Conservation (phyloP, 2,797 vertebrate genomes). For the Hirundo rustica region DNA sequence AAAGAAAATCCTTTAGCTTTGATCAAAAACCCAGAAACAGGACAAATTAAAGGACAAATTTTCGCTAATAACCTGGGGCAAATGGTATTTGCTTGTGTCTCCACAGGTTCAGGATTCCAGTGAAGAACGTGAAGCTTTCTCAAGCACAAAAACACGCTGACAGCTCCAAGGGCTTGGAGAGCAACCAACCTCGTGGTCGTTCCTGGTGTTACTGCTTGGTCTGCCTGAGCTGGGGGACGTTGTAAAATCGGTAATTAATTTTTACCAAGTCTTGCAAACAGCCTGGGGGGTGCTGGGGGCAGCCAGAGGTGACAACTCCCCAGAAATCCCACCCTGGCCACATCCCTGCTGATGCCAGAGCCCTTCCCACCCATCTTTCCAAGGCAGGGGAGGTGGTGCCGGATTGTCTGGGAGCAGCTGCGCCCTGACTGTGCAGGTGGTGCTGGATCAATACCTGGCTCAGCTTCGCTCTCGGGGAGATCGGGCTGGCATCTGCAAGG, state of each 20-base stretch:
- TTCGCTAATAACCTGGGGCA: background rate
- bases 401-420: background rate
- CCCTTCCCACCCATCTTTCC: background rate
- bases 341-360: background rate
- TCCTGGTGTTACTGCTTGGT: background rate
- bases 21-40: background rate
- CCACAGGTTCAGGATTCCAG: background rate
- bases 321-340: background rate
- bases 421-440: background rate
- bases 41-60: background rate
- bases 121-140: background rate
- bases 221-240: background rate
- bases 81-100: background rate
- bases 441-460: background rate
- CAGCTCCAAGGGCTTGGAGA: background rate
- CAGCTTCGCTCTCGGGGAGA: accelerated
- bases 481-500: background rate
- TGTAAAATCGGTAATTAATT: background rate
- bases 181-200: background rate
- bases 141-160: background rate
- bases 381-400: background rate
- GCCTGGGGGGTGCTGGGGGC: background rate
- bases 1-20: background rate
- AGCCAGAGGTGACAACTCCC: background rate
- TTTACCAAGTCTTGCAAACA: background rate